Base-by-base conservation (phyloP, 2,888 invertebrate species). In the Caenorhabditis doughertyi region DNA sequence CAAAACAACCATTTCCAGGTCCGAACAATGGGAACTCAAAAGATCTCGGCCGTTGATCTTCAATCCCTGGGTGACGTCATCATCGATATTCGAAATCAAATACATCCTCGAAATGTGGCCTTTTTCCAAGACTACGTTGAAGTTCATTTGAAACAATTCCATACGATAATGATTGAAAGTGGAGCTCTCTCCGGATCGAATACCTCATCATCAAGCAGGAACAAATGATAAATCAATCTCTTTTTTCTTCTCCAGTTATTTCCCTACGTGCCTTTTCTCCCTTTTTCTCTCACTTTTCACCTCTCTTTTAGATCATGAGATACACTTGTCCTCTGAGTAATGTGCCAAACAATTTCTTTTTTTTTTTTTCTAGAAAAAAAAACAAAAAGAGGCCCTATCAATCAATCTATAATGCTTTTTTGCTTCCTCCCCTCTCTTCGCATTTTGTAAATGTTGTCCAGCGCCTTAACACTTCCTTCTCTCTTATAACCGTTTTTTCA, bases 121-220 rank as follows among this genome's bases (percentile, higher is more conserved):
- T 82, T 79, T 51, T 90, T 91, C 80, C 88, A 92, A 84, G 91
- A 92, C 65, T 79, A 86, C 72, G 91, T 92, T 2, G 92, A 92
- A 74, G 90, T 92, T 25, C 92, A 91, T 84, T 85, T 92, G 88
- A 89, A 89, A 80, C 91, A 91, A 72, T 89, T 91, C 55, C 89
- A 89, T 68, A 80, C 81, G 16, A 86, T 89, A 81, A 87, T 91
- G 85, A 32, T 87, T 32, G 84, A 88, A 11, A 80, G 71, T 51
- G 86, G 76, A 21, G 74, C 71, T 11, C 55, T 80, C 18, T 71
- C 67, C 5, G 56, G 60, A 21, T n/a, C 56, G 23, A 32, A 29
- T 21, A 11, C 42, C 3, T 23, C 58, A 21, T 58, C 53, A 9
- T 64, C 71, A n/a, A n/a, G n/a, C n/a, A n/a, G n/a, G n/a, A n/a